phyloP scores from a whole-genome alignment of 2,888 invertebrate species.

The Chrysolina haemoptera region DNA sequence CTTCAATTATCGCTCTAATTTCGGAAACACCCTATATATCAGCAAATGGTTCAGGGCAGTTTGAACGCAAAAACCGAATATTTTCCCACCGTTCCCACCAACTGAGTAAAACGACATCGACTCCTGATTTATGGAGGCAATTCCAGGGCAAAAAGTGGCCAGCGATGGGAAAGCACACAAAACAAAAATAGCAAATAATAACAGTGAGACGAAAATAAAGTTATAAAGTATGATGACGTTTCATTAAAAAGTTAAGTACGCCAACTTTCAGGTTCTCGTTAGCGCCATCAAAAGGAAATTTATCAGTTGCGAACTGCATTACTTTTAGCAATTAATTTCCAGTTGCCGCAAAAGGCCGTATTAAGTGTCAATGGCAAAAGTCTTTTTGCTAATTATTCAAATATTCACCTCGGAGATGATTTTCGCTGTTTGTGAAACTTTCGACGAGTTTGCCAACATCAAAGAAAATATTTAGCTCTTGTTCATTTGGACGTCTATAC shows the following conservation, averaged over 20 bases:
- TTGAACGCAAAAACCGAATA: slow-evolving; percentile 10
- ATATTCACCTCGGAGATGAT: slow-evolving; percentile 16
- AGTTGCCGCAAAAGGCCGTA: slow-evolving; percentile 32
- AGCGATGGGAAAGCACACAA: slow-evolving; percentile 33
- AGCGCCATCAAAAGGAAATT: slow-evolving; percentile 57
- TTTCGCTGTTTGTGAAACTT: slow-evolving; percentile 1
- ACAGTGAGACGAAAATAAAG: slow-evolving; percentile 52
- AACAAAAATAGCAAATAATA: slow-evolving; percentile 47
- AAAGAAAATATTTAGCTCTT: neutral
- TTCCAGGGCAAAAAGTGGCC: slow-evolving; percentile 37
- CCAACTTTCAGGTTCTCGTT: slow-evolving; percentile 56
- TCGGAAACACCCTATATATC: no score
- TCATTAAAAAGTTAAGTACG: slow-evolving; percentile 59
- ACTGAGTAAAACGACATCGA: neutral
- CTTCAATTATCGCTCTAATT: no score
- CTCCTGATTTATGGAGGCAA: slow-evolving; percentile 41
- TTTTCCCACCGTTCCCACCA: slow-evolving; percentile 9
- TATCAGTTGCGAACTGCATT: slow-evolving; percentile 48
- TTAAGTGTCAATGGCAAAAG: slow-evolving; percentile 8
- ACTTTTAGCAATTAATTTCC: slow-evolving; percentile 44
- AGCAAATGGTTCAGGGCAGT: neutral
- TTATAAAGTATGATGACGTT: slow-evolving; percentile 56
- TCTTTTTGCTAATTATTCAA: slow-evolving; percentile 15
- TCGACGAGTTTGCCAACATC: neutral
- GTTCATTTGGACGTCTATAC: neutral